Base-by-base conservation (phyloP, 2,888 invertebrate species). In the Platycnemis pennipes region DNA sequence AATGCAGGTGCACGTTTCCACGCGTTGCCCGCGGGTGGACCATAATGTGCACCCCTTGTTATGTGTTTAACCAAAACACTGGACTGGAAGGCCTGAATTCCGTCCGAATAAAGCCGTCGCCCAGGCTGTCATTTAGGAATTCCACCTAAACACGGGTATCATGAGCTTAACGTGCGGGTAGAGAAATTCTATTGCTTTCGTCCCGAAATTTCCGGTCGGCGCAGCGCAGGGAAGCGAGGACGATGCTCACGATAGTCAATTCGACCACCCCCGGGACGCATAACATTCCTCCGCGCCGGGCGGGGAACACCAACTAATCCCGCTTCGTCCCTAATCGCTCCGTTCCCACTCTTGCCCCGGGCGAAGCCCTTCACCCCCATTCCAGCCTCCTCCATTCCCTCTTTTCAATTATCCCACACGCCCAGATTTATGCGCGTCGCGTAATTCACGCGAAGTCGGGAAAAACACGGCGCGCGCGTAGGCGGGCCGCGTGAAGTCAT, bases 331-430 rank as follows among this genome's bases (percentile, higher is more conserved):
- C 31, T 37, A n/a, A 8, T 37, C 37, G 77, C 5, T 37, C 77
- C 31, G 13, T 77, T 31, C 77, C 77, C 13, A 37, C 3, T 37
- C 16, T 37, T 31, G 37, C 37, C 77, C 13, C 13, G 11, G 63
- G 77, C 77, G 37, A 13, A 8, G 37, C 11, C 77, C 44, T 44
- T 45, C n/a, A 26, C 7, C 56, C 26, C 56, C 89, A 42, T 45
- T 45, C 87, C 42, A 4, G 19, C 22, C 26, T 19, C 44, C 86
- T 44, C 42, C 16, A 22, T 11, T 26, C 0, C 42, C 46, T 56
- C 42, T 69, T 69, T 91, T 91, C 91, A 63, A 91, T 91, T 63
- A 91, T 63, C 91, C 63, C 63, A 56, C 91, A 69, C 91, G 44
- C 91, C 91, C 63, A n/a, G 42, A 63, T 91, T 63, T 89, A 89